phyloP scores from a whole-genome alignment of 2,113 vertebrate species.

The Cavia aperea region DNA sequence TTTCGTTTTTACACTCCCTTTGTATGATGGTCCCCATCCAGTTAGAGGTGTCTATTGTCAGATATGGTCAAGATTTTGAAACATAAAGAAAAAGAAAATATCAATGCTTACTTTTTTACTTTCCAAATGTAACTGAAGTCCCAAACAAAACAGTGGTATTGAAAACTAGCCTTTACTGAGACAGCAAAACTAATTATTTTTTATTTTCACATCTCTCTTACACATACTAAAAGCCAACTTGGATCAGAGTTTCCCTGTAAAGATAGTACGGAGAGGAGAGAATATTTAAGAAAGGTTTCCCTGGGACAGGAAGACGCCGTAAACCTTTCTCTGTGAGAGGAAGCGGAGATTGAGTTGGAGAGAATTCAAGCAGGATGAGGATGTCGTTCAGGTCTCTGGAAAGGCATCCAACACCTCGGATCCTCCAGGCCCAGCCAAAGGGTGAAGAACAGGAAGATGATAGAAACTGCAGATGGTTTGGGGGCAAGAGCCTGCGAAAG shows the following conservation, averaged over 20 bases:
- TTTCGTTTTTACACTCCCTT: neutral
- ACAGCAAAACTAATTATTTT: neutral
- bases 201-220: neutral
- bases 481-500: neutral
- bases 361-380: neutral
- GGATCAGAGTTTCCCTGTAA: neutral
- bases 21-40: neutral
- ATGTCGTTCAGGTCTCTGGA: neutral
- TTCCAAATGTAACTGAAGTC: neutral
- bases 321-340: neutral
- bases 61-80: neutral
- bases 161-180: neutral
- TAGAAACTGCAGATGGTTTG: neutral
- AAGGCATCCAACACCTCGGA: neutral
- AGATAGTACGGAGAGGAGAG: neutral
- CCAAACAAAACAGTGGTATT: neutral
- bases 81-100: neutral
- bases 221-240: neutral
- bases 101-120: neutral
- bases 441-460: neutral
- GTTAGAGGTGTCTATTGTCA: neutral
- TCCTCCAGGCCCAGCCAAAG: neutral
- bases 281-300: neutral
- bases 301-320: neutral
- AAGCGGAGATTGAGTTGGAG: neutral